Evolutionary conservation across 1,140 invertebrate species (phyloP).

Genomic region (Drosophila melanogaster): Release_6_plus_ISO1_MT NT_033777.3:18206501-18207000

Average conservation of each 20-base stretch:
- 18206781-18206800: background rate
- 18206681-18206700: background rate
- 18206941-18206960: conserved; percentile 47
- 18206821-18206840: background rate
- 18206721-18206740: background rate
- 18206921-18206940: conserved; percentile 43
- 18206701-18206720: background rate
- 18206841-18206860: background rate
- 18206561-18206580: conserved; percentile 3
- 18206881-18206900: conserved; percentile 26
- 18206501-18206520: conserved; percentile 46
- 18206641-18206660: background rate
- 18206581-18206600: background rate
- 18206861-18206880: conserved; percentile 10
- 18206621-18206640: background rate
- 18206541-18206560: background rate
- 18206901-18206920: conserved; percentile 40
- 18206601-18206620: background rate
- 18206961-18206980: conserved; percentile 6
- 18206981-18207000: background rate
- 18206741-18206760: background rate
- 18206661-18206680: background rate
- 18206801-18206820: background rate
- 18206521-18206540: background rate
- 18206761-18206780: background rate